Evolutionary conservation across 2,113 vertebrate species (phyloP), one percentile per base, ranked within the genome.

Genomic region (Lasiurus borealis): DNA sequence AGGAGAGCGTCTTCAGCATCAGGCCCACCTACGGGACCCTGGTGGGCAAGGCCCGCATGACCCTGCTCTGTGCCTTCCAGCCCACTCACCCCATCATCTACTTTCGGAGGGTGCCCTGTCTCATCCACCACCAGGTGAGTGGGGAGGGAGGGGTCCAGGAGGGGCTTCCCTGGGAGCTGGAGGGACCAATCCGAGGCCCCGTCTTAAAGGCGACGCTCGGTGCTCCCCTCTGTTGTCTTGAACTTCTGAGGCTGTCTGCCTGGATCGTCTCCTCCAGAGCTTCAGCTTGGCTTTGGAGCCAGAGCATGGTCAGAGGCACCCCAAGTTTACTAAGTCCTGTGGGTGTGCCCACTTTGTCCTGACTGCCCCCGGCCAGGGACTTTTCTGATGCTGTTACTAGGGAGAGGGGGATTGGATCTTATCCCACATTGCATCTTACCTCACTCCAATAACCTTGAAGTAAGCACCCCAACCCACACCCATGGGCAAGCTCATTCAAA

Each of bases 41-140:
- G 92, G 83, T 44, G 46, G 98, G 99, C 91, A 96, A 97, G 88
- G 95, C 98, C 90, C 97, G 97, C 4, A 73, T 95, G 73, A 98
- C 21, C 6, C 93, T 99, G 95, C 98, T 36, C 64, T 98, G 99
- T 46, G 95, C 92, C 71, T 99, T 99, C 95, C 98, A 88, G 95
- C 99, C 99, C 25, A 93, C 93, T 27, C 97, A 98, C 14, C 97
- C 99, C 31, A 98, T 99, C 84, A 98, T 96, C 93, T 99, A 98
- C 97, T 97, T 99, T 93, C 99, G 99, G 95, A 98, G 98, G 92
- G 98, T 99, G 62, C 96, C 97, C 15, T 99, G 99, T 96, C 98
- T 99, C 52, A 91, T 99, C 92, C 98, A 99, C 85, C 98, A 99
- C 93, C 98, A 98, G 99, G 99, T 99, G 98, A 44, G 98, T 15